phyloP scores from a whole-genome alignment of 2,797 vertebrate genomes.

The Alectoris magna region DNA sequence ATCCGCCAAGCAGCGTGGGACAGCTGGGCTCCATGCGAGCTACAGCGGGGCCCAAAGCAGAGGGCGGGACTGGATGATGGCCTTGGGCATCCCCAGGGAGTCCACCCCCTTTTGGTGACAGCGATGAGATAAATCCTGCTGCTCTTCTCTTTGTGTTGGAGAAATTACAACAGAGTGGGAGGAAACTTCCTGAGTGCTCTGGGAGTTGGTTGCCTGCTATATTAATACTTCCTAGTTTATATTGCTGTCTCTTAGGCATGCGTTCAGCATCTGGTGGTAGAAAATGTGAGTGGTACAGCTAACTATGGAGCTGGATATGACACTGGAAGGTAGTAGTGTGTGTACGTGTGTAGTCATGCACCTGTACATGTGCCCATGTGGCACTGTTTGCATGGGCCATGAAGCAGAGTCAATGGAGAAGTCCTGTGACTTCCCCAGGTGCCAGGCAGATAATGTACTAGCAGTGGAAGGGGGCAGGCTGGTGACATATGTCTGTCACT shows the following conservation, averaged over 20 bases:
- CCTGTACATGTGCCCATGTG: neutral
- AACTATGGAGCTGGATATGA: neutral
- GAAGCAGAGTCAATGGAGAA: neutral
- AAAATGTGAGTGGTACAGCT: neutral
- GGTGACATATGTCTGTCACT: neutral
- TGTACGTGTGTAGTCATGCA: rapidly evolving
- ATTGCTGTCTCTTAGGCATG: neutral
- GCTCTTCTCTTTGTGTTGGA: neutral
- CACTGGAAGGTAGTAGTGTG: too few relatives aligned
- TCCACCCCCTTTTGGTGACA: neutral
- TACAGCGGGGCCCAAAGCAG: rapidly evolving
- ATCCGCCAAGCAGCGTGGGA: neutral
- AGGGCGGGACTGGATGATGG: neutral
- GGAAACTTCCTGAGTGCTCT: neutral
- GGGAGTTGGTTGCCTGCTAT: neutral
- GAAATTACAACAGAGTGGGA: neutral
- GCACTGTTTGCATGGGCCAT: neutral
- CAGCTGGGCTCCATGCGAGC: rapidly evolving
- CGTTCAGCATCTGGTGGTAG: neutral
- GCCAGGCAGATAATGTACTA: neutral
- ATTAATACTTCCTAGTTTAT: neutral
- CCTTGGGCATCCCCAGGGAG: slow-evolving; percentile 27
- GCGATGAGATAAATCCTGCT: neutral
- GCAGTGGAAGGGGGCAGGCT: neutral
- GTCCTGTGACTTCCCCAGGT: neutral